phyloP scores from a whole-genome alignment of 2,888 invertebrate species.

The Sarcophaga variegata region DNA sequence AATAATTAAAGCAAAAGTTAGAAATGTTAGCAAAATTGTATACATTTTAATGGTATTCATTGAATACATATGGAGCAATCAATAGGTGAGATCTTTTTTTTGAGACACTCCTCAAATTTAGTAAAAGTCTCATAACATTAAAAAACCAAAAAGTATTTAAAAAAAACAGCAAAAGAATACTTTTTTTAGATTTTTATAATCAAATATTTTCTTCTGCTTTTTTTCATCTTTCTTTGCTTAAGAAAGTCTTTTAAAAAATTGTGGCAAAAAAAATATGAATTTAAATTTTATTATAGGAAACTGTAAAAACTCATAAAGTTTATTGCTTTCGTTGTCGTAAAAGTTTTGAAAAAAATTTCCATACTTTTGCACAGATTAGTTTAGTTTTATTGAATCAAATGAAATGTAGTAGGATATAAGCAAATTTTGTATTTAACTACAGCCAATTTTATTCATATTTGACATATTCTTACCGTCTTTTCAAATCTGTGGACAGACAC shows the following conservation, averaged over 20 bases:
- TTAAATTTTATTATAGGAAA: constrained; percentile 8
- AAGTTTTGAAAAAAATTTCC: too few species aligned
- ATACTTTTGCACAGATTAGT: too few species aligned
- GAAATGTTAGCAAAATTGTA: background rate
- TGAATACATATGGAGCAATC: constrained; percentile 6
- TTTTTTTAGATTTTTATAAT: constrained; percentile 4
- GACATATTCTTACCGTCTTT: too few species aligned
- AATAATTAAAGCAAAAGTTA: constrained; percentile 29
- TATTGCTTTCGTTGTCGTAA: too few species aligned
- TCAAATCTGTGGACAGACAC: too few species aligned
- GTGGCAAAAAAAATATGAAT: background rate
- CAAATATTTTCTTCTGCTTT: background rate
- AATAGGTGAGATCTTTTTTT: constrained; percentile 17
- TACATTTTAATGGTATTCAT: background rate
- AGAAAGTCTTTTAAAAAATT: constrained; percentile 20
- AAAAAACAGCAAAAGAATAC: background rate
- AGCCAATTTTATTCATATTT: too few species aligned
- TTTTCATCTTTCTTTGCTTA: background rate
- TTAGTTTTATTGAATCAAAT: too few species aligned
- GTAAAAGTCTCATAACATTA: background rate
- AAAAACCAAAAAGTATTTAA: background rate
- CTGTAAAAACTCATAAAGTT: background rate
- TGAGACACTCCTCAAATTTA: constrained; percentile 24
- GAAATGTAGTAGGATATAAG: too few species aligned
- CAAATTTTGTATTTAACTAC: too few species aligned